Evolutionary conservation across 2,888 invertebrate genomes (phyloP).

Genomic region (Cephus sareptanus): DNA sequence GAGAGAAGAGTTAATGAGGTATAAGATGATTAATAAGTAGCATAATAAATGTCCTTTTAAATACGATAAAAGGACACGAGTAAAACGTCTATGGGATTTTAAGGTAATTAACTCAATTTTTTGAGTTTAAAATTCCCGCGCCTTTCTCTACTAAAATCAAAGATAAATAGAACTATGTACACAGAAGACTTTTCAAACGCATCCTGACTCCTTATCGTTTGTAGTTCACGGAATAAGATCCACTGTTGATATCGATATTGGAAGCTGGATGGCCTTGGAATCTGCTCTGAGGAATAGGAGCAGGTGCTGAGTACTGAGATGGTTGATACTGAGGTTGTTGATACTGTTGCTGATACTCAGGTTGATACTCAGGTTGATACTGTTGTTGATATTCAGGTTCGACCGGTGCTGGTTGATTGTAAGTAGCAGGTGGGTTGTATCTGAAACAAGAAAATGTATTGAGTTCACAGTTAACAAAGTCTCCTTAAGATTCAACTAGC

Average conservation of each 20-base stretch:
- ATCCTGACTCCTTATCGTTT: constrained; percentile 67
- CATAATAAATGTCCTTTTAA: not conserved
- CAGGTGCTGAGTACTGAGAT: constrained; percentile 44
- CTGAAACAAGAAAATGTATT: not conserved
- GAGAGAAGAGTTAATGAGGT: not conserved
- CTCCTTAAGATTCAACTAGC: not conserved
- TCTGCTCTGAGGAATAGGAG: constrained; percentile 31
- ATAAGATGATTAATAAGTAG: not conserved
- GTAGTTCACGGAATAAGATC: constrained; percentile 83
- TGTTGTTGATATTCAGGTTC: constrained; percentile 58
- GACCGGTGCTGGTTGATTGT: constrained; percentile 37
- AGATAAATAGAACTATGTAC: constrained; percentile 2
- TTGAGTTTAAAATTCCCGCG: not conserved
- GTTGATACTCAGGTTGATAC: constrained; percentile 23
- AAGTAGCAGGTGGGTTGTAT: constrained; percentile 26
- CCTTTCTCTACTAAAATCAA: not conserved
- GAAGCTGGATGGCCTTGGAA: constrained; percentile 75
- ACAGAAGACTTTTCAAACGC: not conserved
- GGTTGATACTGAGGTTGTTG: constrained; percentile 45
- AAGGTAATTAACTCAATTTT: not conserved
- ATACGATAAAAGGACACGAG: not conserved
- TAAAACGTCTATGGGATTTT: not conserved
- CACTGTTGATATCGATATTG: constrained; percentile 78
- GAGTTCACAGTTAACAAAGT: not conserved
- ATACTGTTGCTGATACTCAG: constrained; percentile 44